phyloP scores from a whole-genome alignment of 2,888 invertebrate genomes.

The Pristionchus japonicus region DNA sequence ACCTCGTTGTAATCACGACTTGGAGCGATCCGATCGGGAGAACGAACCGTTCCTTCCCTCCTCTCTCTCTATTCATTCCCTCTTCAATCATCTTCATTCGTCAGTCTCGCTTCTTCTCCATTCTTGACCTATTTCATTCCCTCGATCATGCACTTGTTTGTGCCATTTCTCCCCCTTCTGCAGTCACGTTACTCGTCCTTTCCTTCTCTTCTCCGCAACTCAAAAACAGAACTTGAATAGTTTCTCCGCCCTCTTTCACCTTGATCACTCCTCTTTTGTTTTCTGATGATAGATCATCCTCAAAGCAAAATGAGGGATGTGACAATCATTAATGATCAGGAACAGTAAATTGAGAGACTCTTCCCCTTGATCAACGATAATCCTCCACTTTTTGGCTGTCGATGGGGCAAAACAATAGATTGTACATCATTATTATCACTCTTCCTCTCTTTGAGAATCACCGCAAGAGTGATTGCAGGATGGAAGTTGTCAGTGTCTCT shows the following conservation, averaged over 20 bases:
- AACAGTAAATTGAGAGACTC: not conserved
- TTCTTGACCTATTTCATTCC: not conserved
- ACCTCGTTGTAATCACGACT: not conserved
- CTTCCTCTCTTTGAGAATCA: not conserved
- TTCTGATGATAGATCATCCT: not conserved
- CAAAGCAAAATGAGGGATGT: not conserved
- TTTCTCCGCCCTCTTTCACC: not conserved
- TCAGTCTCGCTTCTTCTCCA: not conserved
- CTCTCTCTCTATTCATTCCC: not conserved
- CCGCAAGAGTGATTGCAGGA: not conserved
- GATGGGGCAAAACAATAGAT: not conserved
- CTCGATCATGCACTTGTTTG: not conserved
- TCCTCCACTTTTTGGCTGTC: constrained; percentile 3
- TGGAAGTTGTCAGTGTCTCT: not conserved
- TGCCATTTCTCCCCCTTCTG: not conserved
- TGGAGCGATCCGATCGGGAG: not conserved
- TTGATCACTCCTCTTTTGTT: not conserved
- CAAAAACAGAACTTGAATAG: not conserved
- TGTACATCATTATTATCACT: not conserved
- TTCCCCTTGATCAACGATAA: not conserved
- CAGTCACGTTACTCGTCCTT: not conserved
- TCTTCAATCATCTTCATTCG: not conserved
- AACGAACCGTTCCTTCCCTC: not conserved
- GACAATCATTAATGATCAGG: not conserved
- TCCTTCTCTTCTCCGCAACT: not conserved